A percentile compares a stretch with the other conserved stretches of the same genome.
Conservation (phyloP, 2,797 vertebrate genomes). For the Prunella strophiata region DNA sequence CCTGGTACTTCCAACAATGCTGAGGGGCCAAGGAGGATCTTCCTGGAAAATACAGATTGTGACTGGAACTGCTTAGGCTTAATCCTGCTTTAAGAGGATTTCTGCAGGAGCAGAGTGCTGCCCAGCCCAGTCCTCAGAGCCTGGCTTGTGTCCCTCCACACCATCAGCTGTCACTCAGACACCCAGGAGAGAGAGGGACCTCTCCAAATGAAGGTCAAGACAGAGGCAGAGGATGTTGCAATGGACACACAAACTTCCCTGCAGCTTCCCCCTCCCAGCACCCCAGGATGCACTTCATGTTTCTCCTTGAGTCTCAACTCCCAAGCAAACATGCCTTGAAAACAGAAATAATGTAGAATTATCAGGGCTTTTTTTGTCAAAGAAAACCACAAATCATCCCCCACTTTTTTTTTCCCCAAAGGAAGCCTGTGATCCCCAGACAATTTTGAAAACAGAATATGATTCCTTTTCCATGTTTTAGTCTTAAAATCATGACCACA, state of each 20-base stretch:
- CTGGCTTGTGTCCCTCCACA: accelerated
- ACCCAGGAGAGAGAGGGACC: neutral
- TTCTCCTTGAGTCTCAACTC: neutral
- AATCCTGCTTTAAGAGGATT: neutral
- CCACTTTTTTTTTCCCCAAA: neutral
- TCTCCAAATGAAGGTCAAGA: neutral
- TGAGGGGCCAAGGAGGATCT: neutral
- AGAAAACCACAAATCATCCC: neutral
- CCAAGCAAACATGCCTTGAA: neutral
- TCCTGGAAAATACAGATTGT: neutral
- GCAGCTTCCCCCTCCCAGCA: neutral
- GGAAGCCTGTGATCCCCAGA: neutral
- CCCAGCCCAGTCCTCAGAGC: neutral
- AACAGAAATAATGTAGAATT: neutral
- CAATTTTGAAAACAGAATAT: neutral
- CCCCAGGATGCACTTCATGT: neutral
- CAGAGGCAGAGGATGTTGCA: neutral
- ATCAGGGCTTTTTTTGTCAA: neutral
- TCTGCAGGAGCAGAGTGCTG: accelerated
- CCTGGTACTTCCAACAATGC: neutral
- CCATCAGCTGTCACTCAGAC: neutral
- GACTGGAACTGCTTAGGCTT: neutral
- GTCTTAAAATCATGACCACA: neutral
- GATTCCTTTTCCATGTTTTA: neutral
- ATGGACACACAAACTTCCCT: neutral